Base-by-base conservation (phyloP, 2,797 vertebrate genomes). In the Bucorvus abyssinicus region DNA sequence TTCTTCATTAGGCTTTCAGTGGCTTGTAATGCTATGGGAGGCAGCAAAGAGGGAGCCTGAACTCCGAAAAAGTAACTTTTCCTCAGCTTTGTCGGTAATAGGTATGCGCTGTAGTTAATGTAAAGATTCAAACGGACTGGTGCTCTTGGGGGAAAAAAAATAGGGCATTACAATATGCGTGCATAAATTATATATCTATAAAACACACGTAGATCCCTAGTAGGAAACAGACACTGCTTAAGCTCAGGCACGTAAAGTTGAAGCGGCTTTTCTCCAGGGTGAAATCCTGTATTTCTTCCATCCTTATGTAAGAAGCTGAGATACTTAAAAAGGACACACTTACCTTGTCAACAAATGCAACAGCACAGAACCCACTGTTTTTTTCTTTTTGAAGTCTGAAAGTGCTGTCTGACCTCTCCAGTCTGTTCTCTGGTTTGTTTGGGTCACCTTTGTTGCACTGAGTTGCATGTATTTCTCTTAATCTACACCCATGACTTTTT, bases 1-100 rank as follows among this genome's bases (percentile, higher is more conserved):
- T 95, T 95, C 47, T 89, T 92, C 74, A 56, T 92, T 73, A 88
- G 92, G 69, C 34, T 89, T 90, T 63, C n/a, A 71, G 57, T 76
- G 73, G 47, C 61, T 87, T 84, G 24, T 75, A 65, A 63, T 89
- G 60, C 49, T 6, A 38, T 16, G 44, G 26, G 47, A 89, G 34
- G 87, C 22, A 84, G 24, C 47, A 89, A 78, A 86, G 50, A 75
- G n/a, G 36, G 30, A 73, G 27, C 57, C 40, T 61, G 57, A 90
- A 53, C 17, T 69, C 56, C 61, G 18, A 74, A 81, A 49, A 64
- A 45, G 21, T 59, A 91, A 29, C n/a, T 6, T 84, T 84, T 91
- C 52, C 19, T 8, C 18, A 50, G 30, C 49, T 78, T 76, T 78
- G 13, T 56, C 80, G 60, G 53, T 52, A 67, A 19, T 73, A 61